These are phyloP conservation scores for Actinernus sp. DNA, from an alignment of 92 coral and sea anemone genomes.

Conservation along the genomic window DNA sequence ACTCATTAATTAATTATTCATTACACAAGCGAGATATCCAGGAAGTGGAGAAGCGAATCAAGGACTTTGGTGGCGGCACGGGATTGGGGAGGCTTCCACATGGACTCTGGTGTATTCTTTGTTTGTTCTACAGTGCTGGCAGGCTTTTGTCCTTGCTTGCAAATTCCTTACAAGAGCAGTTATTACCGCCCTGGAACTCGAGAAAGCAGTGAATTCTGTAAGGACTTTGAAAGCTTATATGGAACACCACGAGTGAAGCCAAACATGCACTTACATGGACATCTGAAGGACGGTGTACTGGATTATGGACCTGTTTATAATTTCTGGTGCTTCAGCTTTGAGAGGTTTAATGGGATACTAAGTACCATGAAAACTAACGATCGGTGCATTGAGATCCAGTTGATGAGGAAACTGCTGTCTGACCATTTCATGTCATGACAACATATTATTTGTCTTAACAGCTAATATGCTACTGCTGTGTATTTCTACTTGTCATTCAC, in stretches of 20 bases:
- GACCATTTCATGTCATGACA: slow-evolving; percentile 1
- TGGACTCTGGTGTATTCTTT: slow-evolving; percentile 41
- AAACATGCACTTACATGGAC: slow-evolving; percentile 66
- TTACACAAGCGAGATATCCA: slow-evolving; percentile 30
- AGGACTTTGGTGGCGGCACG: slow-evolving; percentile 56
- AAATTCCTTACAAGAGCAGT: slow-evolving; percentile 35
- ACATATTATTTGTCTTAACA: no score
- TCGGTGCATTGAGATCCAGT: slow-evolving; percentile 63
- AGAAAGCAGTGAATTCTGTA: slow-evolving; percentile 60
- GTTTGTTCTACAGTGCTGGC: slow-evolving; percentile 11
- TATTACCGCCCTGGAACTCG: slow-evolving; percentile 26
- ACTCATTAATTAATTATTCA: no score
- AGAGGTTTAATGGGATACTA: slow-evolving; percentile 65
- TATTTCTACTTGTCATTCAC: no score
- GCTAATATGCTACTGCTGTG: no score
- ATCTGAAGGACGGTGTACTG: no score
- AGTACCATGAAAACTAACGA: slow-evolving; percentile 66
- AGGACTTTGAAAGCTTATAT: slow-evolving; percentile 26
- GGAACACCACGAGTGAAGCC: slow-evolving; percentile 47
- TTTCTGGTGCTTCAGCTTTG: slow-evolving; percentile 71
- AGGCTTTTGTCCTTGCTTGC: slow-evolving; percentile 66
- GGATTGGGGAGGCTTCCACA: slow-evolving; percentile 59
- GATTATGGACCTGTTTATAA: slow-evolving; percentile 66
- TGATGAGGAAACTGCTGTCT: slow-evolving; percentile 56
- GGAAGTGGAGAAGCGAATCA: slow-evolving; percentile 27